These are phyloP conservation scores for Motacilla tschutschensis DNA, from an alignment of 2,113 vertebrate species.

Conservation along the genomic window DNA sequence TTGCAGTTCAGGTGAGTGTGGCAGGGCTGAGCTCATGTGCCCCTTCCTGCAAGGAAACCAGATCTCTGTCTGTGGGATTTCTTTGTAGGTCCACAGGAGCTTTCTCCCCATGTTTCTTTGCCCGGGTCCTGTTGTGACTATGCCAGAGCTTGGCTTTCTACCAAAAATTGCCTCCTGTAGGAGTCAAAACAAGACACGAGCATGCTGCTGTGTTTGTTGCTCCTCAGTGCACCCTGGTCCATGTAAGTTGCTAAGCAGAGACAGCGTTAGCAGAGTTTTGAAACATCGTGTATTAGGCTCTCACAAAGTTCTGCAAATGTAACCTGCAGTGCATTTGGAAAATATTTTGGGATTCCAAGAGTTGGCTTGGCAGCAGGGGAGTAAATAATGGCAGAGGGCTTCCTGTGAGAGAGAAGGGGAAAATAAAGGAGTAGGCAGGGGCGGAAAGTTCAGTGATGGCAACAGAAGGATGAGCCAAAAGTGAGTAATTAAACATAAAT, in stretches of 20 bases:
- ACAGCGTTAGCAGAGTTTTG: background rate
- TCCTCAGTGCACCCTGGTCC: background rate
- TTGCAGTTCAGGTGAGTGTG: background rate
- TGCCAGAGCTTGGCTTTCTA: background rate
- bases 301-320: background rate
- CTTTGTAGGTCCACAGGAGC: background rate
- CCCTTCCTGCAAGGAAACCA: background rate
- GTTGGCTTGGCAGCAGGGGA: background rate
- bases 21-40: background rate
- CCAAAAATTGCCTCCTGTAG: background rate
- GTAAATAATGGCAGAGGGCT: background rate
- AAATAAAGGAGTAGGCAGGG: background rate
- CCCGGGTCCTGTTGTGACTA: background rate
- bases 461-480: background rate
- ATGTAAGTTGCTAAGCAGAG: background rate
- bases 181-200: background rate
- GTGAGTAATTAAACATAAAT: background rate
- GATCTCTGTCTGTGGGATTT: background rate
- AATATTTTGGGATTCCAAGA: background rate
- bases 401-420: background rate
- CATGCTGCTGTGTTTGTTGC: background rate
- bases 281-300: background rate
- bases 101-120: background rate
- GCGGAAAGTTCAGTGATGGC: background rate
- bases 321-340: background rate